Conservation (phyloP, 2,888 invertebrate genomes). For the Ectemnius continuus region DNA sequence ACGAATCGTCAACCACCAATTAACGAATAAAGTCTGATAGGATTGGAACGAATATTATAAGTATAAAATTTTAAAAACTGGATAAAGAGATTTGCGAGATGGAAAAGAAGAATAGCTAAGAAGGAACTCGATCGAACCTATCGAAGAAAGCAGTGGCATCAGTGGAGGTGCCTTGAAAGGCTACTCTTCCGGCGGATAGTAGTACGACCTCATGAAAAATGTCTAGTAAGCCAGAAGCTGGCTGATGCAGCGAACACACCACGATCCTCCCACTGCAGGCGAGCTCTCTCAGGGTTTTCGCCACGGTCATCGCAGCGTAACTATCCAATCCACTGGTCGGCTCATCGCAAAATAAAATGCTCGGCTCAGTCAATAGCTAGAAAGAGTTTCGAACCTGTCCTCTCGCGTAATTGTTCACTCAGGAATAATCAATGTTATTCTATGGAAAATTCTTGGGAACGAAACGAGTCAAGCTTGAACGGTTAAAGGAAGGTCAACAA, state of each 20-base stretch:
- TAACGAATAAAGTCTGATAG: no score
- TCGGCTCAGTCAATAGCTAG: constrained; percentile 91
- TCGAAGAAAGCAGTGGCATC: constrained; percentile 85
- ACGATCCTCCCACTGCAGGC: constrained; percentile 87
- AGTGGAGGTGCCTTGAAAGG: constrained; percentile 87
- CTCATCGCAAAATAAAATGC: constrained; percentile 94
- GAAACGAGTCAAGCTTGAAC: no score
- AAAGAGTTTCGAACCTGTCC: not conserved
- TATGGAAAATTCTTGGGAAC: no score
- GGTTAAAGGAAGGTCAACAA: no score
- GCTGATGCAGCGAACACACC: constrained; percentile 94
- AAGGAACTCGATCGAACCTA: constrained; percentile 77
- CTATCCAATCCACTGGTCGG: constrained; percentile 96
- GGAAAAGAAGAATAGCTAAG: no score
- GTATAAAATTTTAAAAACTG: no score
- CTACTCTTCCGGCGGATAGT: constrained; percentile 87
- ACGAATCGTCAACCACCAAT: not conserved
- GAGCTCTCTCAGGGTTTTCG: constrained; percentile 84
- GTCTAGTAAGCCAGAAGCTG: constrained; percentile 91
- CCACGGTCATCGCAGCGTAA: constrained; percentile 90
- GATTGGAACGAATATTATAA: no score
- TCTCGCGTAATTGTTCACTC: no score
- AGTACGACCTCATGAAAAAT: constrained; percentile 89
- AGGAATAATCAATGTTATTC: no score
- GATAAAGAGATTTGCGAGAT: no score